Conservation (phyloP, 2,113 vertebrate genomes). For the Phyllostomus discolor region DNA sequence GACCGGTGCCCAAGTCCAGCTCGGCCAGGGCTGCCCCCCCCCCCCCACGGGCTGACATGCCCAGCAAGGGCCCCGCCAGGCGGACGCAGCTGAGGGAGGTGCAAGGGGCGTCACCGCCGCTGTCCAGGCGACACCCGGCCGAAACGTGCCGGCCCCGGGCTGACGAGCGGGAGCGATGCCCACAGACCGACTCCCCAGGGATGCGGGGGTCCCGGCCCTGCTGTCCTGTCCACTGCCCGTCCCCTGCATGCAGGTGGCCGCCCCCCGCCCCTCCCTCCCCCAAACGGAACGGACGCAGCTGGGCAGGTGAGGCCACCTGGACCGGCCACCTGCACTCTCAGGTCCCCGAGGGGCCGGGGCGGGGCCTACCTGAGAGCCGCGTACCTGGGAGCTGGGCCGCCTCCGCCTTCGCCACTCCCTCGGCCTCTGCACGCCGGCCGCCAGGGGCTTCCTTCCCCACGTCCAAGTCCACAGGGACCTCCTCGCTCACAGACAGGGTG, state of each 20-base stretch:
- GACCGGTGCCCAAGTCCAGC: neutral
- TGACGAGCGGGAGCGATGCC: neutral
- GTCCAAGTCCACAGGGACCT: conserved; percentile 69
- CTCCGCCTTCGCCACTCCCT: conserved; percentile 63
- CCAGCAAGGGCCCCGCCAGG: neutral
- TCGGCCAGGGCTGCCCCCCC: neutral
- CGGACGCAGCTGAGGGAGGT: conserved; percentile 24
- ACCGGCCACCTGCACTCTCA: accelerated
- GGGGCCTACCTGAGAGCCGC: conserved; percentile 76
- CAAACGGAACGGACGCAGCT: neutral
- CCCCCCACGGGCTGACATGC: neutral
- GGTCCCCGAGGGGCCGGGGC: accelerated
- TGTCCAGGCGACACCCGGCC: neutral
- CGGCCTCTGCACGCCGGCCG: conserved; percentile 56
- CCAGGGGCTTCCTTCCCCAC: conserved; percentile 67
- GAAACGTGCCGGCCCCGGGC: conserved; percentile 36
- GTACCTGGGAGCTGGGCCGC: conserved; percentile 79
- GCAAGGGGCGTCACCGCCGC: neutral
- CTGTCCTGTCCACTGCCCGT: neutral
- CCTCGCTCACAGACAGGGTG: conserved; percentile 87
- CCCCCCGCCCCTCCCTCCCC: neutral
- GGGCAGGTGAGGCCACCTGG: neutral
- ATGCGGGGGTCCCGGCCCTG: neutral
- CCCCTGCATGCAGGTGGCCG: conserved; percentile 20
- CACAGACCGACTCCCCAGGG: neutral